Percentiles rank a stretch among this genome's conserved stretches.
These are phyloP conservation scores for Clepsis dumicolana DNA, from an alignment of 2,888 invertebrate genomes.

Conservation along the genomic window DNA sequence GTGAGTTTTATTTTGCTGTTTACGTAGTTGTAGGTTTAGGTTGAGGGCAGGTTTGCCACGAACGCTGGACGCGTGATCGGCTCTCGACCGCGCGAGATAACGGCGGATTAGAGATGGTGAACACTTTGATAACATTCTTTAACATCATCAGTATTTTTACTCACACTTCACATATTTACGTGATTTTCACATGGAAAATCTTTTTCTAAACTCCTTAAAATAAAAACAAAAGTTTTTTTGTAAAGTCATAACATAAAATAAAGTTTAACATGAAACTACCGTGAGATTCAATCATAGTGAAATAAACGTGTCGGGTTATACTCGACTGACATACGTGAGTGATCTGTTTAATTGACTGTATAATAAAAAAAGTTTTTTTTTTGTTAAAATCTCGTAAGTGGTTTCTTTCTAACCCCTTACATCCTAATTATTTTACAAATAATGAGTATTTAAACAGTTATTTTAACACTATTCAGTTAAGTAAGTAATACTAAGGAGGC, in stretches of 20 bases:
- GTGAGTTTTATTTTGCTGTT: constrained; percentile 62
- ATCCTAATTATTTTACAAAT: too few relatives aligned
- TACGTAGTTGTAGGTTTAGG: constrained; percentile 39
- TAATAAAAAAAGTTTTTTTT: too few relatives aligned
- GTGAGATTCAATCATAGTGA: too few relatives aligned
- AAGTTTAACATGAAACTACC: too few relatives aligned
- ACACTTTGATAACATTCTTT: constrained; percentile 76
- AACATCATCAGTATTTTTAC: constrained; percentile 32
- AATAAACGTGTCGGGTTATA: too few relatives aligned
- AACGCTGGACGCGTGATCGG: constrained; percentile 63
- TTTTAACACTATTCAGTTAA: neutral
- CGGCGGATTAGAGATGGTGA: constrained; percentile 80
- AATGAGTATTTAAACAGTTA: neutral
- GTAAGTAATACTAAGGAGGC: neutral
- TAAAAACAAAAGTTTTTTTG: too few relatives aligned
- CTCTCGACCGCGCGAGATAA: constrained; percentile 68
- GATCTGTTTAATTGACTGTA: too few relatives aligned
- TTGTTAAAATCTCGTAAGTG: too few relatives aligned
- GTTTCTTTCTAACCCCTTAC: too few relatives aligned
- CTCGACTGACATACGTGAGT: too few relatives aligned
- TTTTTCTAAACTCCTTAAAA: too few relatives aligned
- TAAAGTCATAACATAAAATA: too few relatives aligned
- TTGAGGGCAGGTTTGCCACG: constrained; percentile 67
- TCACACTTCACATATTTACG: neutral
- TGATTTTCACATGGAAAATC: neutral